Conservation (phyloP, 2,888 invertebrate genomes). For the Synergus gifuensis region DNA sequence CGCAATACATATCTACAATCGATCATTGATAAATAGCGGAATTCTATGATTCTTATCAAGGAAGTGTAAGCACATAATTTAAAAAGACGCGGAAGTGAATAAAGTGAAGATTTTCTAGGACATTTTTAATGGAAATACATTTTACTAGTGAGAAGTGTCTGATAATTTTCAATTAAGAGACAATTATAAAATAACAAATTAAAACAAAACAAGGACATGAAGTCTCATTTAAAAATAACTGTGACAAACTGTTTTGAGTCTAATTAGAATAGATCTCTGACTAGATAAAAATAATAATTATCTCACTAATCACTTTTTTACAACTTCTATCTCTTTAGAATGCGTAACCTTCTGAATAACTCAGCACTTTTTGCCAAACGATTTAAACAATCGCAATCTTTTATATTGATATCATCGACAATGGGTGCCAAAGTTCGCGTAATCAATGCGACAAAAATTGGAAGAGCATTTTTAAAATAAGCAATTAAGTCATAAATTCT, state of each 20-base stretch:
- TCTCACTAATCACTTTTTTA: constrained; percentile 33
- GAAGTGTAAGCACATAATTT: constrained; percentile 36
- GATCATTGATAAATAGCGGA: constrained; percentile 14
- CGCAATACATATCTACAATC: not conserved
- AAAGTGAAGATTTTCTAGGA: not conserved
- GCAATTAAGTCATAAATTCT: not conserved
- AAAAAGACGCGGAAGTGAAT: constrained; percentile 40
- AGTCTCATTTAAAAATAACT: constrained; percentile 18
- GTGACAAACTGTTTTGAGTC: not conserved
- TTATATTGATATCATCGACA: constrained; percentile 51
- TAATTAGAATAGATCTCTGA: not conserved
- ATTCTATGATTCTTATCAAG: constrained; percentile 37
- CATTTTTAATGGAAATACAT: not conserved
- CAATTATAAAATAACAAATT: not conserved
- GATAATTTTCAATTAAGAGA: not conserved
- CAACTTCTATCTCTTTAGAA: constrained; percentile 5
- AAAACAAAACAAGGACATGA: not conserved
- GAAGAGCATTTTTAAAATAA: not conserved
- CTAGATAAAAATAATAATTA: constrained; percentile 25
- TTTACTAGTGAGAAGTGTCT: too few species aligned
- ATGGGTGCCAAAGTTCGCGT: constrained; percentile 46
- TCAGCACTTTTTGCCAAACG: constrained; percentile 22
- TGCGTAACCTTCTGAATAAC: constrained; percentile 16
- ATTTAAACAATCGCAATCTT: constrained; percentile 41
- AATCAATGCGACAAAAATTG: constrained; percentile 35